Percentiles rank a stretch among this genome's conserved stretches.
Conservation (phyloP, 2,888 invertebrate genomes). For the Torymus tubicola region DNA sequence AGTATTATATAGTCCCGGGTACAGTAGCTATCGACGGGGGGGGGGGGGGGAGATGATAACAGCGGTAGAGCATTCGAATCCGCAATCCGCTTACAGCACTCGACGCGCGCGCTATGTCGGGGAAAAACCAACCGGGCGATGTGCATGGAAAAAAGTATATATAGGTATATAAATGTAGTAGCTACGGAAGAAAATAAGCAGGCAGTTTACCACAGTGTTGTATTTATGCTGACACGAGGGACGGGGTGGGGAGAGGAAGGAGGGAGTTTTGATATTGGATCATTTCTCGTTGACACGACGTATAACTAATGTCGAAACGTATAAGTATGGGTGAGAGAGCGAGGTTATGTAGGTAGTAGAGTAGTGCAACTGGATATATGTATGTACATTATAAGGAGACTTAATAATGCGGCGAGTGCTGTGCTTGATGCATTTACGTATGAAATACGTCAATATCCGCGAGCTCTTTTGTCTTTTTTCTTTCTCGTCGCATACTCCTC, state of each 20-base stretch:
- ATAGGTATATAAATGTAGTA: too few relatives aligned
- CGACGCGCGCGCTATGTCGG: neutral
- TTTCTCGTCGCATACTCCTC: too few relatives aligned
- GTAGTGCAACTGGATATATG: too few relatives aligned
- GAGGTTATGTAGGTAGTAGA: too few relatives aligned
- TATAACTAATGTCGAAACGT: neutral
- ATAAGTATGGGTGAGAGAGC: neutral
- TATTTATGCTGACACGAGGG: constrained; percentile 55
- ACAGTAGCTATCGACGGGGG: neutral
- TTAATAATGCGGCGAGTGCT: too few relatives aligned
- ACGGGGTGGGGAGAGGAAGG: too few relatives aligned
- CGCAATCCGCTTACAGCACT: neutral
- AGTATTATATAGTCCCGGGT: too few relatives aligned
- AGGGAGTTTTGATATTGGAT: constrained; percentile 28
- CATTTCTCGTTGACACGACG: constrained; percentile 12
- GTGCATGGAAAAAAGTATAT: neutral
- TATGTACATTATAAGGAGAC: too few relatives aligned
- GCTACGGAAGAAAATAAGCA: constrained; percentile 51
- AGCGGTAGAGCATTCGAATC: neutral
- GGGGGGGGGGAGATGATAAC: neutral
- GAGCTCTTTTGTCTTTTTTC: too few relatives aligned
- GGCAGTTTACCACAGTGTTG: constrained; percentile 47
- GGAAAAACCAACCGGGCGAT: neutral
- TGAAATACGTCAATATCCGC: too few relatives aligned
- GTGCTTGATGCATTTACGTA: too few relatives aligned